A percentile compares a stretch with the other conserved stretches of the same genome.
phyloP scores from a whole-genome alignment of 2,888 invertebrate species.

The Zhengitettix transpicula region DNA sequence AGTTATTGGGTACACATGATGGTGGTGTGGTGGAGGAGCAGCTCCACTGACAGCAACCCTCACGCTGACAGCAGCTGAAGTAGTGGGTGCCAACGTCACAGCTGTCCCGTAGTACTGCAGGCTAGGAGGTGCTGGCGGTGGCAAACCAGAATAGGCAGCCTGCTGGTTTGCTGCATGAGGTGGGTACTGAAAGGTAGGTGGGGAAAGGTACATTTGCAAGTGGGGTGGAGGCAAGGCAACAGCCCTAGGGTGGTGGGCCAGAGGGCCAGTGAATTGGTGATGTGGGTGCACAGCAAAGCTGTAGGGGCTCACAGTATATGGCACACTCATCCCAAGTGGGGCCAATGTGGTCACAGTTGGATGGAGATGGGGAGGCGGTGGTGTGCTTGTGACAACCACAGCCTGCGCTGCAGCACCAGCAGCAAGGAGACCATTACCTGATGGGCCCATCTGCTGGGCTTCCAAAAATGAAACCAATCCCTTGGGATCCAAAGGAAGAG shows the following conservation, averaged over 20 bases:
- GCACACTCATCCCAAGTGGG: constrained; percentile 32
- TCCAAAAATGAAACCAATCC: constrained; percentile 36
- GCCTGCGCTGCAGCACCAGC: not conserved
- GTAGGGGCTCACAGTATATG: constrained; percentile 43
- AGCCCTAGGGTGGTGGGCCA: constrained; percentile 23
- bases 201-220: constrained; percentile 32
- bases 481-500: constrained; percentile 36
- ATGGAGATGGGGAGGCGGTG: constrained; percentile 25
- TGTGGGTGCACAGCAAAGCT: constrained; percentile 40
- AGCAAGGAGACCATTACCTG: not conserved
- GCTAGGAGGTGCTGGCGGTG: constrained; percentile 19
- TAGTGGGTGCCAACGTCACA: constrained; percentile 29
- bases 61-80: constrained; percentile 18
- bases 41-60: constrained; percentile 14
- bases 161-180: constrained; percentile 15
- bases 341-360: constrained; percentile 39
- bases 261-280: constrained; percentile 22
- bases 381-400: constrained; percentile 35
- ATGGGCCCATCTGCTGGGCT: constrained; percentile 14
- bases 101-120: constrained; percentile 31
- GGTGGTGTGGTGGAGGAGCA: constrained; percentile 24
- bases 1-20: constrained; percentile 25
- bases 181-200: constrained; percentile 30
- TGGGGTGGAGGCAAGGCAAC: constrained; percentile 27
- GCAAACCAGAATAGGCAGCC: constrained; percentile 10